Conservation (phyloP, 2,797 vertebrate genomes). For the Tolypeutes matacus region DNA sequence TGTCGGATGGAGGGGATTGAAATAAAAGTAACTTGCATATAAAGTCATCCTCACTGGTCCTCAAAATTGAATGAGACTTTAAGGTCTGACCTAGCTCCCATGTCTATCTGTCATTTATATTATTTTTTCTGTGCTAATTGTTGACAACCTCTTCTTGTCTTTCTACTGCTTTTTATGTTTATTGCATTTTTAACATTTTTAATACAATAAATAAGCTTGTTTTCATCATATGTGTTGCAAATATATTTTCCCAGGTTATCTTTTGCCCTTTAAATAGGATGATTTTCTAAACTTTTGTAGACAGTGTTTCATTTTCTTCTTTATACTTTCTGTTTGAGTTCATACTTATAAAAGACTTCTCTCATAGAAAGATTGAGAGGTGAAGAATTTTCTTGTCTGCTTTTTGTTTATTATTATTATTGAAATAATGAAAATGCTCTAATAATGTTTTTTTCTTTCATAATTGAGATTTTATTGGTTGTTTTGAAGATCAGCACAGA, state of each 20-base stretch:
- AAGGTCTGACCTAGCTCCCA: background rate
- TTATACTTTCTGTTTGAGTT: background rate
- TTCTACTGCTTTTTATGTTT: background rate
- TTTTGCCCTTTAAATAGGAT: background rate
- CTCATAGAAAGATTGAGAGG: background rate
- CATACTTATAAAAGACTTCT: constrained; percentile 1
- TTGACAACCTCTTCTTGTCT: background rate
- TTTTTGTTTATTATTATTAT: too few relatives aligned
- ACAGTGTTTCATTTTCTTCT: background rate
- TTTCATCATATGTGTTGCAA: background rate
- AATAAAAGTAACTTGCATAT: background rate
- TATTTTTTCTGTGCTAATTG: background rate
- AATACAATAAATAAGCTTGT: background rate
- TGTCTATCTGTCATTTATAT: background rate
- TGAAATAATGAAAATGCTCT: too few relatives aligned
- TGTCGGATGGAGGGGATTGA: background rate
- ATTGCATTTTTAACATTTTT: background rate
- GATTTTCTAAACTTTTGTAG: background rate
- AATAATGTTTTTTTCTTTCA: too few relatives aligned
- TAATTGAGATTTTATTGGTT: too few relatives aligned
- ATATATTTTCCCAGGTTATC: background rate
- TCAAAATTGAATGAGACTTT: background rate
- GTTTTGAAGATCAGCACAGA: too few relatives aligned
- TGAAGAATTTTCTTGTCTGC: too few relatives aligned
- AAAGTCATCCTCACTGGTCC: background rate